phyloP scores from a whole-genome alignment of 2,113 vertebrate species.

The Phaetusa simplex region DNA sequence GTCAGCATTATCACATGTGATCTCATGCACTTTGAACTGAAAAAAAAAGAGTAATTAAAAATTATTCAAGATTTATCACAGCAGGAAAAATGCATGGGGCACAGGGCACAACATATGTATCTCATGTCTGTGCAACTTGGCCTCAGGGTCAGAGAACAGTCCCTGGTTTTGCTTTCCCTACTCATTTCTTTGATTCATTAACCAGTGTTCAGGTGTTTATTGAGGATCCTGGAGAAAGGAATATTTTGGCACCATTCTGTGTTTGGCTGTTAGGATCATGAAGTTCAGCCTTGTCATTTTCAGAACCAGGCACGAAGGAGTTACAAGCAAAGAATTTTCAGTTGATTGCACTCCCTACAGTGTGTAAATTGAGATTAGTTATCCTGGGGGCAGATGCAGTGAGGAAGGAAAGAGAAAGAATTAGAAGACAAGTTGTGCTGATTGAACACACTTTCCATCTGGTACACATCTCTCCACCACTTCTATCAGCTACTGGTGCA shows the following conservation, averaged over 20 bases:
- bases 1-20: not conserved
- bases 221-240: not conserved
- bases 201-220: not conserved
- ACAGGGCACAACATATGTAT: accelerated
- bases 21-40: not conserved
- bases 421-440: not conserved
- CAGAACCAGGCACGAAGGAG: not conserved
- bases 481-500: not conserved
- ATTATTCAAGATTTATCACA: not conserved
- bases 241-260: not conserved
- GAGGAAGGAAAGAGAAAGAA: not conserved
- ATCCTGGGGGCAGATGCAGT: not conserved
- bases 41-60: not conserved
- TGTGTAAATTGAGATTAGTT: not conserved
- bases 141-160: not conserved
- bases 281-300: not conserved
- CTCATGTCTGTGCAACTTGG: not conserved
- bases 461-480: not conserved
- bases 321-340: not conserved
- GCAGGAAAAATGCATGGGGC: not conserved
- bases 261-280: not conserved
- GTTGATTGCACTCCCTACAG: not conserved
- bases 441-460: not conserved
- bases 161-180: not conserved
- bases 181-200: not conserved